These are phyloP conservation scores for Drosophila basisetae DNA, from an alignment of 2,888 invertebrate genomes.

Conservation along the genomic window DNA sequence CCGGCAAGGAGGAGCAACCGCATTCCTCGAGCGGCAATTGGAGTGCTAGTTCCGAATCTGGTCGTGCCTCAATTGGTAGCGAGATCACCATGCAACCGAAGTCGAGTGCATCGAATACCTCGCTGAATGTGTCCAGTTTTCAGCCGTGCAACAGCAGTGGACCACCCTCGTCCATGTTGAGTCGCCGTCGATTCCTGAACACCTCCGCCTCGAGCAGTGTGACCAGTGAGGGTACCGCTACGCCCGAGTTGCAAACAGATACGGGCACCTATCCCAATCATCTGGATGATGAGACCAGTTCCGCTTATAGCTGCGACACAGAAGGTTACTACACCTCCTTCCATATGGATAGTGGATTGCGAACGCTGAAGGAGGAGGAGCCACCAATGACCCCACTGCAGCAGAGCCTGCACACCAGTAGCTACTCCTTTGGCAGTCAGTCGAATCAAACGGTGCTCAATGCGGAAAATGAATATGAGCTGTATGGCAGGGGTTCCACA, in stretches of 20 bases:
- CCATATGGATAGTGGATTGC: slow-evolving; percentile 97
- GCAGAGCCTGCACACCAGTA: slow-evolving; percentile 88
- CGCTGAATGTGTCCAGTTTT: slow-evolving; percentile 87
- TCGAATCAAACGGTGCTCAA: slow-evolving; percentile 90
- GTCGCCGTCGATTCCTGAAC: slow-evolving; percentile 89
- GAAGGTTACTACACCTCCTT: slow-evolving; percentile 99
- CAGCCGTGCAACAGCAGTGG: slow-evolving; percentile 86
- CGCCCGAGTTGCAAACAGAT: slow-evolving; percentile 91
- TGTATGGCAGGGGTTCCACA: slow-evolving; percentile 96
- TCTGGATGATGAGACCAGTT: slow-evolving; percentile 94
- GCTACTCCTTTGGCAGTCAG: slow-evolving; percentile 89
- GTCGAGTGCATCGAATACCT: slow-evolving; percentile 90
- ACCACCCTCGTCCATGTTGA: slow-evolving; percentile 90
- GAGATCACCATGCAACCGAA: slow-evolving; percentile 91
- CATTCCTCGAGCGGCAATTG: slow-evolving; percentile 97
- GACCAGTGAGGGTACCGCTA: slow-evolving; percentile 93
- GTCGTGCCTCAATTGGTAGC: slow-evolving; percentile 93
- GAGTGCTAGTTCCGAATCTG: slow-evolving; percentile 96
- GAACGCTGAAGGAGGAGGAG: slow-evolving; percentile 92
- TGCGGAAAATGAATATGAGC: slow-evolving; percentile 95
- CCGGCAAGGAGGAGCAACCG: slow-evolving; percentile 90
- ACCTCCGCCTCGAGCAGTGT: slow-evolving; percentile 93
- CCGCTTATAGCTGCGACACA: slow-evolving; percentile 97
- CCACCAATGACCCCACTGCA: slow-evolving; percentile 90
- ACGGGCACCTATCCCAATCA: slow-evolving; percentile 86